Evolutionary conservation across 2,888 invertebrate species (phyloP), one percentile per base, ranked within the genome.

Genomic region (Lasioglossum malachurum): DNA sequence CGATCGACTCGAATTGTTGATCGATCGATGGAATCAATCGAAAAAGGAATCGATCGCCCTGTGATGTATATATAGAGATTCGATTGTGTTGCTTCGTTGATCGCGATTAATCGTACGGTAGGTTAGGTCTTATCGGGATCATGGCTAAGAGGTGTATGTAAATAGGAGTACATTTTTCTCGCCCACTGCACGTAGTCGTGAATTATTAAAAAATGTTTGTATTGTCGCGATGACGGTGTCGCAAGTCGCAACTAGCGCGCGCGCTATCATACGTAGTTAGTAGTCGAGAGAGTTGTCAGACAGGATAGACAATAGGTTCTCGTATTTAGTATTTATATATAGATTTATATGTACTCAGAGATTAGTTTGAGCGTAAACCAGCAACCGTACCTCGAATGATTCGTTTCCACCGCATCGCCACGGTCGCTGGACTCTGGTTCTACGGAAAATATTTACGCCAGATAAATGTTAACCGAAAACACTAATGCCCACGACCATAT

Each of bases 391-490:
- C 89, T 89, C 81, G 75, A 60, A 49, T 69, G 75, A 83, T 83
- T 67, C 53, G 86, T 71, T 83, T 83, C 86, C 89, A 89, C 75
- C 78, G 75, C 89, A 89, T 86, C 72, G 89, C 78, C 84, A 75
- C 78, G 83, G 84, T 82, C 84, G 81, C 49, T 71, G 57, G 35
- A 44, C 14, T 67, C 67, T 64, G 27, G 87, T 89, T 84, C 83
- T 89, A 72, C 89, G 76, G 88, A 83, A 69, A 89, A 88, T 89
- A 89, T 90, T 90, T 90, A 90, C 83, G 80, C 85, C 14, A 49
- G 60, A 88, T 90, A 90, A 90, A 90, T 88, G 78, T 78, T 90
- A 85, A 67, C 89, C 89, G 89, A 90, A 90, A 90, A 89, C 89
- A 85, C 83, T 72, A 84, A 88, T 89, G 64, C 60, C 69, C 73